Conservation (phyloP, 2,888 invertebrate genomes). For the Cantharis rufa region DNA sequence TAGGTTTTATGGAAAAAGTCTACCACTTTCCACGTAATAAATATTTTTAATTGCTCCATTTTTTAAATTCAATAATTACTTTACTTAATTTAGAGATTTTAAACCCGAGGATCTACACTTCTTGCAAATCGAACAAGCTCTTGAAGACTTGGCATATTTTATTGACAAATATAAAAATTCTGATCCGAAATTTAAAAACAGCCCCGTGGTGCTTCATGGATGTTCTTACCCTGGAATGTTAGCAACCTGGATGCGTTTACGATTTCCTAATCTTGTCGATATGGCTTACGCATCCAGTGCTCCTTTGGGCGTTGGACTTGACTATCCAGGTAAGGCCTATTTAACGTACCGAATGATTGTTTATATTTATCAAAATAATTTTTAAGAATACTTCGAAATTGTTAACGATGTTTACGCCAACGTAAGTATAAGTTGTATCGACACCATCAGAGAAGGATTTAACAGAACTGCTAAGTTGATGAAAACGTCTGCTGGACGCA, state of each 20-base stretch:
- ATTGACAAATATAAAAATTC: not conserved
- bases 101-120: not conserved
- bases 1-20: constrained; percentile 77
- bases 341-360: too few relatives aligned
- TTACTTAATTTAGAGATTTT: not conserved
- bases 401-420: constrained; percentile 19
- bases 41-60: not conserved
- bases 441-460: constrained; percentile 12
- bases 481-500: constrained; percentile 8
- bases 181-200: not conserved
- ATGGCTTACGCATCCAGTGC: constrained; percentile 65
- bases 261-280: constrained; percentile 63
- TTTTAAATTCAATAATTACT: not conserved
- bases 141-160: not conserved
- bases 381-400: constrained; percentile 14
- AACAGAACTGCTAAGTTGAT: not conserved
- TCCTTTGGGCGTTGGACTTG: constrained; percentile 45
- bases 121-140: not conserved
- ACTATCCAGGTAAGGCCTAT: not conserved
- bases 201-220: constrained; percentile 56
- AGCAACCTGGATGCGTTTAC: constrained; percentile 63
- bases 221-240: constrained; percentile 65
- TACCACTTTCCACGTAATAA: constrained; percentile 58
- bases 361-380: not conserved
- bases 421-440: constrained; percentile 9